Evolutionary conservation across 2,888 invertebrate species (phyloP), one percentile per base, ranked within the genome.

Genomic region (Cephus pulcher): DNA sequence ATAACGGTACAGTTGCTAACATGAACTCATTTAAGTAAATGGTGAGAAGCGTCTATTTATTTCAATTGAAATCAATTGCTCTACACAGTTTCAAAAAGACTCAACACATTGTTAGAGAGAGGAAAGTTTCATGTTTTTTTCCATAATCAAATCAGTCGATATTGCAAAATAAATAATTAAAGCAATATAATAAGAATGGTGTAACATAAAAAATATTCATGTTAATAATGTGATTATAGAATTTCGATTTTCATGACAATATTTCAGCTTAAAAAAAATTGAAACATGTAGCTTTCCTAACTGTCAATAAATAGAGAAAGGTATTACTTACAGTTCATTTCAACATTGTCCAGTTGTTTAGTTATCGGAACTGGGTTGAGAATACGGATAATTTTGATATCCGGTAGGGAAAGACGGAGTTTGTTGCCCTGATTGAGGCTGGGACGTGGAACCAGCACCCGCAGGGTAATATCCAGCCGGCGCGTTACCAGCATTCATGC

Each of bases 301-400:
- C 56, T 23, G 9, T 11, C 23, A 71, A 71, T 70, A 40, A 69
- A 33, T 75, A 75, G 75, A 69, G 80, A 70, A 69, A 74, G 73
- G 32, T 71, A 79, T 84, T 87, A 90, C 90, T 90, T 86, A 90
- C 90, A 88, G 84, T 84, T 86, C 86, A 82, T 78, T 78, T 84
- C 79, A 80, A 80, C 79, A 76, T 78, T 69, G 74, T 77, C 77
- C 80, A 83, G 83, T 82, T 83, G 6, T n/a, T 91, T 88, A 91
- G 83, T 91, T 91, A 79, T 91, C 91, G 81, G 91, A 87, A 79
- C 86, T 90, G 71, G 89, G 85, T 80, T 91, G 91, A 73, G 91
- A 86, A 79, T 90, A 91, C 69, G 91, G 88, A 79, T 91, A 91
- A 82, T 91, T 91, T 82, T 91, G 91, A 84, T 91, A 91, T 73